A percentile compares a stretch with the other conserved stretches of the same genome.
Evolutionary conservation across 2,113 vertebrate species (phyloP).

Genomic region (Lophius piscatorius): DNA sequence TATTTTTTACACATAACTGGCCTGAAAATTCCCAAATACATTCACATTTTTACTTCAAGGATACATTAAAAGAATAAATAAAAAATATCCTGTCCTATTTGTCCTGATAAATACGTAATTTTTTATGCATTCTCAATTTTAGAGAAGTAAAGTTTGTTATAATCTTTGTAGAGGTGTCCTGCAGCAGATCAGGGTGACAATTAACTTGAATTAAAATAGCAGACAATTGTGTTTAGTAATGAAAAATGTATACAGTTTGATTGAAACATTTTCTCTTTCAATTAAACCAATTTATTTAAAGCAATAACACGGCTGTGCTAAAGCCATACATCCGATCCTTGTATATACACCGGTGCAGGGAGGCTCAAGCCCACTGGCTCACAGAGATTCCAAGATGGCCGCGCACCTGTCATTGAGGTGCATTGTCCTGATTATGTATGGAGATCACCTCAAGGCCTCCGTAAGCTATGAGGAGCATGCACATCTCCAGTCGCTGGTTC

Average conservation of each 20-base stretch:
- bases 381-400: conserved; percentile 71
- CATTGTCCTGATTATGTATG: conserved; percentile 62
- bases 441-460: conserved; percentile 69
- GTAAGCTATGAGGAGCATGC: conserved; percentile 38
- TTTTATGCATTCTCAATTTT: not conserved
- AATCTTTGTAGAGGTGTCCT: not conserved
- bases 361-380: conserved; percentile 46
- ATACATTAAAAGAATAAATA: not conserved
- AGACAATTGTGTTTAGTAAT: not conserved
- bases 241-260: not conserved
- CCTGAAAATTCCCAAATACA: conserved; percentile 21
- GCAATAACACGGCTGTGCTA: conserved; percentile 3
- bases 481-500: conserved; percentile 63
- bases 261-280: not conserved
- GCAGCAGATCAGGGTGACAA: not conserved
- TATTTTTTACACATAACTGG: conserved; percentile 4
- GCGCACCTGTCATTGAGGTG: conserved; percentile 74
- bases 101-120: conserved; percentile 1
- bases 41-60: not conserved
- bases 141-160: not conserved
- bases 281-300: conserved; percentile 21
- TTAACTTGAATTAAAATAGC: conserved; percentile 19
- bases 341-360: conserved; percentile 2
- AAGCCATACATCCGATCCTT: conserved; percentile 18
- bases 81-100: conserved; percentile 11